Evolutionary conservation across 2,797 vertebrate species (phyloP), one percentile per base, ranked within the genome.

Genomic region (Apogon hyalosoma): DNA sequence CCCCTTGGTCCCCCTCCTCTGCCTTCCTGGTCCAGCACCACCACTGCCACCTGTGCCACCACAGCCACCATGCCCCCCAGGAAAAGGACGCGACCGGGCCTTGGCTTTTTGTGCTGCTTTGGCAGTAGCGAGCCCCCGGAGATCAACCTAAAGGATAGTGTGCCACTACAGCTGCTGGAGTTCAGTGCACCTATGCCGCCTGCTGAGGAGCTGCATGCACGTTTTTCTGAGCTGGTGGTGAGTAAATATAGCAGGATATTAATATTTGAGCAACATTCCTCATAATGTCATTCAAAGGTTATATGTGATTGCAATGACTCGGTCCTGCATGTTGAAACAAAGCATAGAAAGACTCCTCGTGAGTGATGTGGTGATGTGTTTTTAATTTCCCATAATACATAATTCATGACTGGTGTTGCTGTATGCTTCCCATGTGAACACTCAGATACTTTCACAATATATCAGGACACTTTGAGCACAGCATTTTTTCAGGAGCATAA

Each of bases 41-140:
- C 56, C 79, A 77, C 75, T 63, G 70, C 76, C 77, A 67, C 71
- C 76, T 59, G 75, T 56, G 76, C 62, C 77, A 41, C 73, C 70
- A 10, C 81, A 70, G 81, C 88, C 89, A 57, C 28, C 90, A 99
- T 98, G 97, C 97, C 97, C 31, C 96, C 96, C 79, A 94, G 97
- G 84, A 99, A 98, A 93, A 95, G 98, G 93, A 96, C 94, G 59
- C 95, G 96, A 91, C 95, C 96, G 83, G 95, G 95, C 13, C 84
- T 98, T 93, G 96, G 97, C 77, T 96, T 99, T 91, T 92, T 98
- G 79, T 99, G 97, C 90, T 99, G 97, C 89, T 98, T 99, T 0
- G 95, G 95, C 74, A 95, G 95, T 87, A 96, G 90, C 0, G 95
- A 98, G 77, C 95, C 96, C 33, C 96, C 94, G 0, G 97, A 99